These are phyloP conservation scores for Torymus texanus DNA, from an alignment of 2,888 invertebrate species.

Conservation along the genomic window DNA sequence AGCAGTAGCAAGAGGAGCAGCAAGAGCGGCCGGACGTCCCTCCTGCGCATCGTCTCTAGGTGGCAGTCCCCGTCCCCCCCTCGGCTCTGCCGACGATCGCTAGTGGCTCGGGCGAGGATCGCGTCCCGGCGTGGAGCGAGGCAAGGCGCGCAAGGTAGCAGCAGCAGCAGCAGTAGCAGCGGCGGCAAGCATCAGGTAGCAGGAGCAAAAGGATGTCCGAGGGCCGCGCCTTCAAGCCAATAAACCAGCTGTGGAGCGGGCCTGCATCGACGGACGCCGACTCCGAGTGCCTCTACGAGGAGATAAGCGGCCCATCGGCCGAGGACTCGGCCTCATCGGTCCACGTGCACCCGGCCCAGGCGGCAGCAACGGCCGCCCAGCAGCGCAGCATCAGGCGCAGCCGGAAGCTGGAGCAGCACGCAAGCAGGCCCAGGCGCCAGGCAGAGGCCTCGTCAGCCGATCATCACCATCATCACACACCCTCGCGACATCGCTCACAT, in stretches of 20 bases:
- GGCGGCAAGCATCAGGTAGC: not conserved
- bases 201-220: conserved; percentile 71
- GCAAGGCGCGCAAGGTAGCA: not conserved
- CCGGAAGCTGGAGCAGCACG: conserved; percentile 68
- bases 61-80: not conserved
- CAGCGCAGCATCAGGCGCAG: conserved; percentile 55
- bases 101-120: not conserved
- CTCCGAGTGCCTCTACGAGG: conserved; percentile 74
- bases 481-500: conserved; percentile 48
- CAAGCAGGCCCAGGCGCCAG: conserved; percentile 54
- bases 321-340: conserved; percentile 62
- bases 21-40: not conserved
- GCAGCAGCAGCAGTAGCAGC: conserved; percentile 2
- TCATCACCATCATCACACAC: conserved; percentile 49
- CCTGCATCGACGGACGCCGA: conserved; percentile 71
- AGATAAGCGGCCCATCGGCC: conserved; percentile 71
- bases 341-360: conserved; percentile 57
- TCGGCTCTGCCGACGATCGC: not conserved
- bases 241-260: conserved; percentile 73
- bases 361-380: conserved; percentile 60
- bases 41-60: not conserved
- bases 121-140: too few relatives aligned
- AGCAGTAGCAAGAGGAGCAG: not conserved
- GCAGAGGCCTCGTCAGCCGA: conserved; percentile 27
- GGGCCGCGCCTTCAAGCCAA: conserved; percentile 74